These are phyloP conservation scores for Formicarius rufipectus DNA, from an alignment of 2,113 vertebrate species.

Conservation along the genomic window DNA sequence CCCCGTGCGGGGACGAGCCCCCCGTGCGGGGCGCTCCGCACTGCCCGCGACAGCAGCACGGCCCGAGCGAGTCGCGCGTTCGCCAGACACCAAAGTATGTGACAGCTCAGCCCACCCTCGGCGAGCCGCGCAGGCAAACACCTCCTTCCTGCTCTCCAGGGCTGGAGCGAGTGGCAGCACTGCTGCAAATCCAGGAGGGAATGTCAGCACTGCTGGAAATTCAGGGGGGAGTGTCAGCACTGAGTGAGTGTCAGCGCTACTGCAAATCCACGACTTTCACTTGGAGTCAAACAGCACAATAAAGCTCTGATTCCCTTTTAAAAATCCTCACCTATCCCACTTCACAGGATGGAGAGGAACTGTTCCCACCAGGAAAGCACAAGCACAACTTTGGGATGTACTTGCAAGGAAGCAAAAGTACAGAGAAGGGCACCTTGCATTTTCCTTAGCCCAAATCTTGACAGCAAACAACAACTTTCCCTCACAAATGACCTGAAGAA, in stretches of 20 bases:
- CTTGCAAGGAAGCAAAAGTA: not conserved
- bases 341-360: accelerated
- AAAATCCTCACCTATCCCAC: accelerated
- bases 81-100: not conserved
- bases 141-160: not conserved
- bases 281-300: accelerated
- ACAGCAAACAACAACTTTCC: not conserved
- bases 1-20: not conserved
- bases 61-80: not conserved
- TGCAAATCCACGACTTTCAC: not conserved
- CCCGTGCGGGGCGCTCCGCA: not conserved
- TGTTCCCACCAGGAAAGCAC: not conserved
- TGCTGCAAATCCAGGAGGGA: not conserved
- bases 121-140: not conserved
- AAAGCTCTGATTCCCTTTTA: not conserved
- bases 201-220: not conserved
- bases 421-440: not conserved
- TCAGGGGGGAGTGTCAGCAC: not conserved
- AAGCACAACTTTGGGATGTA: not conserved
- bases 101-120: not conserved
- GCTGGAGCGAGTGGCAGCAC: not conserved
- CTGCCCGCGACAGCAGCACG: not conserved
- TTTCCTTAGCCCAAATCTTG: not conserved
- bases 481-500: not conserved
- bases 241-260: not conserved